phyloP scores from a whole-genome alignment of 2,113 vertebrate species.

The Macroglossus sobrinus region DNA sequence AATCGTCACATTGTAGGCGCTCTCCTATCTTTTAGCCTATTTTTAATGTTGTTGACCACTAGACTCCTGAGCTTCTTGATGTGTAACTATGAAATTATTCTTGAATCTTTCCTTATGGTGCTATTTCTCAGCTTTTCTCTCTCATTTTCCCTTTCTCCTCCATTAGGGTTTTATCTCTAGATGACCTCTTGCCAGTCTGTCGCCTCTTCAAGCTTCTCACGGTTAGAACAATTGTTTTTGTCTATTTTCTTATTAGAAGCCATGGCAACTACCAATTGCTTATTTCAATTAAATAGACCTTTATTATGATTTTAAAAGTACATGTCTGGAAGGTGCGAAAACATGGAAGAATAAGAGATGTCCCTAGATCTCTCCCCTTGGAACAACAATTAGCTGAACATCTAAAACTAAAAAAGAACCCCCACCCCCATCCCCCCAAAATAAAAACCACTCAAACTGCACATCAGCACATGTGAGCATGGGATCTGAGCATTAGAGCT shows the following conservation, averaged over 20 bases:
- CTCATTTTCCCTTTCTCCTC: neutral
- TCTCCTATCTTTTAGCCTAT: neutral
- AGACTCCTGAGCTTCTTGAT: neutral
- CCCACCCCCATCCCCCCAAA: no score
- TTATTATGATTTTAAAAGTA: neutral
- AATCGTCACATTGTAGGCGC: neutral
- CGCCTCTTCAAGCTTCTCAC: neutral
- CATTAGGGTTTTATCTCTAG: neutral
- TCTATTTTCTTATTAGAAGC: neutral
- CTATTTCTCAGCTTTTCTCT: neutral
- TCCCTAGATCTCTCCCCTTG: no score
- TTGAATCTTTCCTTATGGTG: neutral
- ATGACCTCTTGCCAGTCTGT: neutral
- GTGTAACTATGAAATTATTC: neutral
- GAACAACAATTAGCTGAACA: no score
- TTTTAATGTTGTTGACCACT: neutral
- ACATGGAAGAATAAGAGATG: no score
- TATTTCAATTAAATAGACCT: neutral
- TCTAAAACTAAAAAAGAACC: no score
- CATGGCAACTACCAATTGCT: neutral
- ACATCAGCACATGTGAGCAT: no score
- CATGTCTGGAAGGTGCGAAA: no score
- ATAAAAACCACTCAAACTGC: no score
- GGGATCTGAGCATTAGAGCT: no score
- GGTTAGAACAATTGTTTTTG: neutral